phyloP scores from a whole-genome alignment of 1,140 invertebrate genomes.

The Drosophila arizonae region DNA sequence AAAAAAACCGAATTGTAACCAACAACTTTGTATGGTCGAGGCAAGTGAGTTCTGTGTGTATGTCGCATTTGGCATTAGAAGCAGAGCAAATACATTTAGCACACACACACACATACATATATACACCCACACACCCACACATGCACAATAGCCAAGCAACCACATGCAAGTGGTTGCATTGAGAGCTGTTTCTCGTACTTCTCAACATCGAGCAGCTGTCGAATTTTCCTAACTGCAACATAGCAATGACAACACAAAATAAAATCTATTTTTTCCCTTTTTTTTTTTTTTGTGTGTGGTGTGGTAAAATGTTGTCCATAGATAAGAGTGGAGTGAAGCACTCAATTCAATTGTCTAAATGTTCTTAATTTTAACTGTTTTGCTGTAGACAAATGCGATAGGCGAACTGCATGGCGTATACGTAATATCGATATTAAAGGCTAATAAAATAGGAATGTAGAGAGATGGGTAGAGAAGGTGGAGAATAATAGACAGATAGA shows the following conservation, averaged over 20 bases:
- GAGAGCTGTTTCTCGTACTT: conserved; percentile 15
- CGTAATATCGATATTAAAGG: conserved; percentile 1
- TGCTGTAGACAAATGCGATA: background rate
- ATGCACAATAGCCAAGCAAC: conserved; percentile 15
- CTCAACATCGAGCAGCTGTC: conserved; percentile 14
- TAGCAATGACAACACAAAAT: conserved; percentile 12
- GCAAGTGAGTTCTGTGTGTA: conserved; percentile 29
- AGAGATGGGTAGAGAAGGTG: background rate
- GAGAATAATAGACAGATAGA: background rate
- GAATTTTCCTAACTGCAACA: conserved; percentile 2
- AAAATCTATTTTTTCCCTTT: background rate
- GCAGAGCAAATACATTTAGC: conserved; percentile 40
- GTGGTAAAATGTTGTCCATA: conserved; percentile 4
- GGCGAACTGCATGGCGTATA: conserved; percentile 13
- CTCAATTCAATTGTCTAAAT: background rate
- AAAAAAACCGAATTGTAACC: conserved; percentile 49
- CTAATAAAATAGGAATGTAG: no score
- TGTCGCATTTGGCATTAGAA: conserved; percentile 35
- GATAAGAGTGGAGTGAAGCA: conserved; percentile 22
- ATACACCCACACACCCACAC: background rate
- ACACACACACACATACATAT: conserved; percentile 5
- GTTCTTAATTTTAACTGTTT: conserved; percentile 5
- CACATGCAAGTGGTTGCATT: conserved; percentile 30
- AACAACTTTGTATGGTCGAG: conserved; percentile 61
- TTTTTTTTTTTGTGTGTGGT: background rate